phyloP scores from a whole-genome alignment of 2,888 invertebrate species.

The Heteromyza rotundicornis region DNA sequence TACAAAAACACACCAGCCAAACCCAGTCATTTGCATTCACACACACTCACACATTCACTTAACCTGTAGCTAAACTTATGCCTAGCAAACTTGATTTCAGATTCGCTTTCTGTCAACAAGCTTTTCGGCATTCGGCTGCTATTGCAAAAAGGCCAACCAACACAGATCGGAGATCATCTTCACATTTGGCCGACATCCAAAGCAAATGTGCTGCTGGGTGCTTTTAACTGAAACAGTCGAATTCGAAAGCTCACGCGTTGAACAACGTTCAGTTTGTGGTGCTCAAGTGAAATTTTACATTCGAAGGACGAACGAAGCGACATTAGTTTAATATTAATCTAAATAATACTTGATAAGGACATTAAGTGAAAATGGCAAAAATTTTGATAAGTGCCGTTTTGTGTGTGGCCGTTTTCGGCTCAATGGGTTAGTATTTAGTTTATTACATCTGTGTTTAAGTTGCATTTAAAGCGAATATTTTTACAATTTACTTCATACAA shows the following conservation, averaged over 20 bases:
- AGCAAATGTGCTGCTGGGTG: neutral
- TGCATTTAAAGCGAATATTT: slow-evolving; percentile 1
- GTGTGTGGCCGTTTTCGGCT: slow-evolving; percentile 54
- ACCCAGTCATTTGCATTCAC: no score
- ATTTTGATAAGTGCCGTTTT: slow-evolving; percentile 49
- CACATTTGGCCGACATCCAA: neutral
- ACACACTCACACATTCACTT: no score
- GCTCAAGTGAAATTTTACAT: no score
- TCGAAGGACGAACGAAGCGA: slow-evolving; percentile 26
- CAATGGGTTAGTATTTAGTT: slow-evolving; percentile 52
- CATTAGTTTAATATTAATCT: no score
- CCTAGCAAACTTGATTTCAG: neutral
- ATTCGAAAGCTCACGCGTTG: slow-evolving; percentile 47
- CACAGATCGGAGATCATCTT: neutral
- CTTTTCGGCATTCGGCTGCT: neutral
- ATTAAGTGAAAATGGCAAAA: slow-evolving; percentile 42
- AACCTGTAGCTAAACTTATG: neutral
- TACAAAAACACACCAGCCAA: no score
- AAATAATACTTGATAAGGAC: no score
- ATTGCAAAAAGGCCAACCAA: neutral
- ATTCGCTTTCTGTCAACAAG: neutral
- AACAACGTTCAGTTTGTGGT: slow-evolving; percentile 41
- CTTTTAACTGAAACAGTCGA: slow-evolving; percentile 41
- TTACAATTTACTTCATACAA: no score
- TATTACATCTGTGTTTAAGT: neutral